phyloP scores from a whole-genome alignment of 2,888 invertebrate genomes.

The Nezara viridula region DNA sequence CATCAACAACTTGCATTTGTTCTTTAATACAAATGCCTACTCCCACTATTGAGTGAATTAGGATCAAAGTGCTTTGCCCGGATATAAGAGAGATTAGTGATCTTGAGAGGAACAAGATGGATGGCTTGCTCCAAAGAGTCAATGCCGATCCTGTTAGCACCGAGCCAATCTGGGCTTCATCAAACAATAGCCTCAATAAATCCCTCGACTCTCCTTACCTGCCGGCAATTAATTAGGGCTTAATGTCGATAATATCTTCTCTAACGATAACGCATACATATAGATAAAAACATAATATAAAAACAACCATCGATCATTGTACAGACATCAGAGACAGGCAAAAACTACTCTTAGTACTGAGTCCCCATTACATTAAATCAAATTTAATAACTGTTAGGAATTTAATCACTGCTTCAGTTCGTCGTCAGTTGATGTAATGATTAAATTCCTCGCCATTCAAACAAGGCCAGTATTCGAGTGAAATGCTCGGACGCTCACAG shows the following conservation, averaged over 20 bases:
- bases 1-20: not conserved
- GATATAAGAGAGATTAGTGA: not conserved
- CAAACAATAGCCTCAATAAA: not conserved
- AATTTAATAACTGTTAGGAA: too few species aligned
- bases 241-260: not conserved
- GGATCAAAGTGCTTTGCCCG: not conserved
- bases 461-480: too few species aligned
- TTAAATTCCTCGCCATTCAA: too few species aligned
- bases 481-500: too few species aligned
- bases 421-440: too few species aligned
- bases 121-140: not conserved
- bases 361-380: too few species aligned
- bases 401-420: too few species aligned
- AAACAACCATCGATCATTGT: too few species aligned
- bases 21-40: too few species aligned
- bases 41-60: not conserved
- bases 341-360: too few species aligned
- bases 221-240: not conserved
- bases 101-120: slow-evolving; percentile 1
- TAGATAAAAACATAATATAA: too few species aligned
- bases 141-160: not conserved
- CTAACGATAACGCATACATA: not conserved
- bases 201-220: not conserved
- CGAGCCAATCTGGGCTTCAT: not conserved
- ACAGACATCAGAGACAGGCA: too few species aligned